Evolutionary conservation across 53 echinoderm and acorn worm species (phyloP).

Genomic region (Echinarachnius parma): DNA sequence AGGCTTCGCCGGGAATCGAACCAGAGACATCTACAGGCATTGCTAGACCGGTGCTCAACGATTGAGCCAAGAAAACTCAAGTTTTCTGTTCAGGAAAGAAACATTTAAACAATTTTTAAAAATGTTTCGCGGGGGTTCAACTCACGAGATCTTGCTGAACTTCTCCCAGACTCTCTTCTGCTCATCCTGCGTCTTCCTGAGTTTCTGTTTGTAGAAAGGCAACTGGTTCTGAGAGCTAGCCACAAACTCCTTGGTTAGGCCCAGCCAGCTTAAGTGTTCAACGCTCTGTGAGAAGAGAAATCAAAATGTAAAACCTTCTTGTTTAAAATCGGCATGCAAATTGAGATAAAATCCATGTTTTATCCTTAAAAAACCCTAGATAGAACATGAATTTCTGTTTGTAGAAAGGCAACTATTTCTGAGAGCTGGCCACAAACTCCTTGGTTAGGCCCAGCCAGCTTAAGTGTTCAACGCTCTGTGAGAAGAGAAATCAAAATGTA

Average conservation of each 20-base stretch:
- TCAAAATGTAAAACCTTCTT: neutral
- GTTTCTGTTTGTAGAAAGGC: conserved; percentile 87
- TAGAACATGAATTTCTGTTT: conserved; percentile 78
- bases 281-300: conserved; percentile 62
- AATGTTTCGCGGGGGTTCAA: conserved; percentile 3
- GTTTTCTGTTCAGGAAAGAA: too few relatives aligned
- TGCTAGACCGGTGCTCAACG: too few relatives aligned
- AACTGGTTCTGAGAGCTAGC: conserved; percentile 75
- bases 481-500: too few relatives aligned
- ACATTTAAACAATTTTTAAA: too few relatives aligned
- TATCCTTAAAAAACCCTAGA: too few relatives aligned
- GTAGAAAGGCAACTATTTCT: conserved; percentile 86
- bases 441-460: conserved; percentile 98
- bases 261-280: conserved; percentile 97
- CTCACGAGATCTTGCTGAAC: conserved; percentile 96
- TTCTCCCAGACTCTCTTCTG: conserved; percentile 90
- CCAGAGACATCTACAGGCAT: too few relatives aligned
- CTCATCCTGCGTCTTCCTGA: conserved; percentile 79
- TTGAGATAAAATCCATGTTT: too few relatives aligned
- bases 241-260: conserved; percentile 87
- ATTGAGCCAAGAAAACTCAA: too few relatives aligned
- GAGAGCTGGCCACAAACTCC: conserved; percentile 80
- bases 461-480: conserved; percentile 89
- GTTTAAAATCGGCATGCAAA: neutral
- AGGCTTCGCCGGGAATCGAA: too few relatives aligned